Base-by-base conservation (phyloP, 35 echinoderm and acorn worm species). In the Diadema setosum region DNA sequence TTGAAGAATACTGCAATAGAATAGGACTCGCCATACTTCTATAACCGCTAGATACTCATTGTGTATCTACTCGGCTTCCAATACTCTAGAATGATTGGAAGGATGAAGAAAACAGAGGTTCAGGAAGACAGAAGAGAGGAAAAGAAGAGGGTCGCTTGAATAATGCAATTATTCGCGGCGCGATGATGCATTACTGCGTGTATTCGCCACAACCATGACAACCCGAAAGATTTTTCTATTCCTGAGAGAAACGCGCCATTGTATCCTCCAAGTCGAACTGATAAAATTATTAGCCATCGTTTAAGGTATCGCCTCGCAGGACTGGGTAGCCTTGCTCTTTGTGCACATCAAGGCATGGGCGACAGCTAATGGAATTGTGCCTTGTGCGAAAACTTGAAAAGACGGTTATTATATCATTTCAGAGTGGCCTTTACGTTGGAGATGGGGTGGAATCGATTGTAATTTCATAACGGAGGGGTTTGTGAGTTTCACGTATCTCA, bases 251-350 rank as follows among this genome's bases (percentile, higher is more conserved):
- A 14, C 63, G 30, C 27, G 24, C 63, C 37, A 67, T 67, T 67
- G 63, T 67, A 67, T 32, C 25, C 37, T 26, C 16, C 63, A 14
- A 6, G 4, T 67, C 29, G 12, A 67, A 26, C 63, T 67, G 63
- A 67, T 67, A 67, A 34, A 67, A 33, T 67, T 67, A 67, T 67
- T 67, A 67, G 63, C 63, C 63, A 67, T 18, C 63, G 63, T 67
- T 67, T 67, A 67, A 67, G 37, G 63, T 67, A 67, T 67, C 63
- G 37, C 63, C 63, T 67, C 63, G 5, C 63, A 15, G n/a, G n/a
- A n/a, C n/a, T n/a, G n/a, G n/a, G 17, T 67, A 67, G 37, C 63
- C 63, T 29, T 18, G 63, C 37, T 34, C 37, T 33, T 67, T 67
- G 63, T 67, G 30, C 27, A 5, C 27, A 34, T 12, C 37, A 33